Percentiles rank a stretch among this genome's conserved stretches.
Evolutionary conservation across 2,797 vertebrate species (phyloP).

Genomic region (Ceryle rudis): DNA sequence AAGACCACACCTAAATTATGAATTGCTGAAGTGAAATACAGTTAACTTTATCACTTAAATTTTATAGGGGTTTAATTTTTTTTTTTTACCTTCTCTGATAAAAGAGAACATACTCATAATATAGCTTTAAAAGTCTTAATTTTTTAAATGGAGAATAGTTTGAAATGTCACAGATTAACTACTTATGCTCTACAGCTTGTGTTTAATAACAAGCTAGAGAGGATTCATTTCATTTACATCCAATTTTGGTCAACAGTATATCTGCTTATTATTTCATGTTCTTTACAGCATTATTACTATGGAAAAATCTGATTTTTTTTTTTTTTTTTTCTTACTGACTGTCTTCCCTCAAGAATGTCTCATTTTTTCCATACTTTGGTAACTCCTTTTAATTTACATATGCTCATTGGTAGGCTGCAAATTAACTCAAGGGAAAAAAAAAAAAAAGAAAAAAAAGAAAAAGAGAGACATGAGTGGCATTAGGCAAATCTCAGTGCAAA

Average conservation of each 20-base stretch:
- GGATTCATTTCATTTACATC: not conserved
- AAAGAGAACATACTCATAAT: not conserved
- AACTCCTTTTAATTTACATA: not conserved
- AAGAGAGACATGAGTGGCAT: not conserved
- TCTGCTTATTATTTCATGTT: not conserved
- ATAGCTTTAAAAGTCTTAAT: not conserved
- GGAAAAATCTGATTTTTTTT: not conserved
- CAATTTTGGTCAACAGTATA: not conserved
- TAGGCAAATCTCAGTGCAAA: not conserved
- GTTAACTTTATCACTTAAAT: not conserved
- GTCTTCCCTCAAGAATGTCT: not conserved
- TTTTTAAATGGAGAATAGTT: not conserved
- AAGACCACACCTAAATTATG: not conserved
- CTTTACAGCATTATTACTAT: not conserved
- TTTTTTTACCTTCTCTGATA: not conserved
- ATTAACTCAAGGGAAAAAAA: not conserved
- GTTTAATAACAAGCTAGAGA: not conserved
- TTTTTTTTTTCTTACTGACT: not conserved
- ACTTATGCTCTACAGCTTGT: not conserved
- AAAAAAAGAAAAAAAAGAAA: not conserved
- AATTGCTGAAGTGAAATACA: not conserved
- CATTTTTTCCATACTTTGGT: not conserved
- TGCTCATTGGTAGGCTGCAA: not conserved
- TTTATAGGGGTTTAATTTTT: not conserved
- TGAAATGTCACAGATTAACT: not conserved